Percentiles rank a stretch among this genome's conserved stretches.
phyloP scores from a whole-genome alignment of 2,888 invertebrate genomes.

The Hirudinaria manillensis region DNA sequence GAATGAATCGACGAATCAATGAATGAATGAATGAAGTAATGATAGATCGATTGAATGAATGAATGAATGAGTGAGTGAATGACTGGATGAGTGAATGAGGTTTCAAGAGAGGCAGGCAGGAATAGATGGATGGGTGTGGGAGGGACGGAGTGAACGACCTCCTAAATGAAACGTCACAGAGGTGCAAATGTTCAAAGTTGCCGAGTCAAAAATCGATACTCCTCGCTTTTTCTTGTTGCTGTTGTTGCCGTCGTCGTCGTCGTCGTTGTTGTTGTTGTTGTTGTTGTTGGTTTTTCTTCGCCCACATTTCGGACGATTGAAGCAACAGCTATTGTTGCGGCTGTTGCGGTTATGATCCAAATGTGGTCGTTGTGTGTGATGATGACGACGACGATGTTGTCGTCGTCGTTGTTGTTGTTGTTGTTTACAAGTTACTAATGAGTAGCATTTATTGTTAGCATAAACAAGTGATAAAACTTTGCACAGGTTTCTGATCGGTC shows the following conservation, averaged over 20 bases:
- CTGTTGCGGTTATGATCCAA: background rate
- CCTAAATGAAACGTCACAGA: background rate
- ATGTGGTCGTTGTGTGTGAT: too few species aligned
- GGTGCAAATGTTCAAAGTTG: conserved; percentile 11
- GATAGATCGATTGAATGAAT: background rate
- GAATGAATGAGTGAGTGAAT: background rate
- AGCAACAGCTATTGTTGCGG: too few species aligned
- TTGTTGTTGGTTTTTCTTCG: background rate
- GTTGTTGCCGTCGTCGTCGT: background rate
- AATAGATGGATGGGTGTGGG: background rate
- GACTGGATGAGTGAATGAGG: background rate
- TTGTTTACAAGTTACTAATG: too few species aligned
- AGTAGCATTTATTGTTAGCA: too few species aligned
- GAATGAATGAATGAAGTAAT: background rate
- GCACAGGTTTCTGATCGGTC: too few species aligned
- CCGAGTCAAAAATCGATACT: conserved; percentile 15
- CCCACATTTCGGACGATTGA: background rate
- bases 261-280: background rate
- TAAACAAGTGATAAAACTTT: too few species aligned
- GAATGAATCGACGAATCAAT: background rate
- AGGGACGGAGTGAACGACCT: background rate
- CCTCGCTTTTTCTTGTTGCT: background rate
- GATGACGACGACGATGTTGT: too few species aligned
- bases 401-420: too few species aligned
- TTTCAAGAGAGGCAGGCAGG: background rate